These are phyloP conservation scores for Shargacucullia verbasci DNA, from an alignment of 2,888 invertebrate species.

Conservation along the genomic window DNA sequence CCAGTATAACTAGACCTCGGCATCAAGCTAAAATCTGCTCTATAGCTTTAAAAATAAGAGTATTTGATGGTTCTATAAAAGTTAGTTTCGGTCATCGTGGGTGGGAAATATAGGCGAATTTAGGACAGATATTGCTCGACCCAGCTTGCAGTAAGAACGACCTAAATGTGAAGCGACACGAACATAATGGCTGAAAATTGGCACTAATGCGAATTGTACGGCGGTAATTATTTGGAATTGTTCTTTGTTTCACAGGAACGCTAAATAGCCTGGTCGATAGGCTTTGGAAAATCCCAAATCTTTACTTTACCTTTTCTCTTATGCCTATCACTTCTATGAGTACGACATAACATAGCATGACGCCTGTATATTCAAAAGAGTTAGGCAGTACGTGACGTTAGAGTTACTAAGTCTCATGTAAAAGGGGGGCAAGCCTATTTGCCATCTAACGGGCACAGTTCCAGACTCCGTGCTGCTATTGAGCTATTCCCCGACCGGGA, in stretches of 20 bases:
- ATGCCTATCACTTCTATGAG: too few species aligned
- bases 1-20: conserved; percentile 21
- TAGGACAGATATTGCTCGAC: conserved; percentile 65
- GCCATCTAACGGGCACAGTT: too few species aligned
- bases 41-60: conserved; percentile 24
- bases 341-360: too few species aligned
- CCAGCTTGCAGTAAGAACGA: conserved; percentile 65
- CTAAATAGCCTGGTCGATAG: too few species aligned
- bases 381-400: too few species aligned
- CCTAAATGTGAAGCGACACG: conserved; percentile 65
- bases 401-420: too few species aligned
- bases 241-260: not conserved
- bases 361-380: too few species aligned
- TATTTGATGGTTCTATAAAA: conserved; percentile 14
- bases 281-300: too few species aligned
- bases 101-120: conserved; percentile 61
- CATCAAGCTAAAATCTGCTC: conserved; percentile 29
- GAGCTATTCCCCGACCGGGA: too few species aligned
- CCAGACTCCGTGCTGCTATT: too few species aligned
- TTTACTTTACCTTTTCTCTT: too few species aligned
- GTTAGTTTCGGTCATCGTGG: conserved; percentile 47
- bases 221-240: conserved; percentile 14
- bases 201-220: conserved; percentile 43
- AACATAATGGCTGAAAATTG: conserved; percentile 58
- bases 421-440: too few species aligned